Evolutionary conservation across 1,140 invertebrate species (phyloP).

Genomic region (Papilio xuthus): DNA sequence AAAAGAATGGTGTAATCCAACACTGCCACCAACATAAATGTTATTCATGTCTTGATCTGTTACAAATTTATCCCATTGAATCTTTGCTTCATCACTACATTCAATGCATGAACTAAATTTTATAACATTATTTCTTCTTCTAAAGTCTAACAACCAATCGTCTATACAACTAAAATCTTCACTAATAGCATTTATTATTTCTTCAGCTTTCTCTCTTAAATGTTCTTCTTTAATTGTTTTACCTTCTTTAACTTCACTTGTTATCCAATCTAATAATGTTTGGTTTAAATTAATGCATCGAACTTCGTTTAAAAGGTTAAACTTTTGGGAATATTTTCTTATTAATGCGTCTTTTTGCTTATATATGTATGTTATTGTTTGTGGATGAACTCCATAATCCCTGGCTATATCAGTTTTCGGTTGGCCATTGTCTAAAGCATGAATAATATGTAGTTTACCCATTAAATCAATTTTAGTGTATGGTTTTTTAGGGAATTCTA

Average conservation of each 20-base stretch:
- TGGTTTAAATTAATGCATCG: conserved; percentile 45
- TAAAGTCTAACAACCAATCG: conserved; percentile 48
- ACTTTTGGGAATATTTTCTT: conserved; percentile 49
- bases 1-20: conserved; percentile 43
- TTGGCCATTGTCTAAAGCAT: conserved; percentile 50
- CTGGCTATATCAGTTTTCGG: conserved; percentile 46
- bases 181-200: conserved; percentile 40
- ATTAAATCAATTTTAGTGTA: conserved; percentile 46
- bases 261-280: conserved; percentile 47
- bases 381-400: conserved; percentile 48
- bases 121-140: conserved; percentile 46
- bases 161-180: conserved; percentile 46
- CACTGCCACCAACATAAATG: conserved; percentile 45
- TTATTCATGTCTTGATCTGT: conserved; percentile 39
- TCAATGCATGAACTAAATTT: conserved; percentile 41
- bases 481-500: conserved; percentile 42
- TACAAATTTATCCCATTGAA: conserved; percentile 45
- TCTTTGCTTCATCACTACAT: conserved; percentile 38
- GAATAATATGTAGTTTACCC: conserved; percentile 48
- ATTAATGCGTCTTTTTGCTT: conserved; percentile 49
- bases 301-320: conserved; percentile 45
- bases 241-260: conserved; percentile 40
- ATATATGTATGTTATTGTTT: conserved; percentile 48
- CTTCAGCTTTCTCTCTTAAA: conserved; percentile 43
- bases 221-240: conserved; percentile 44